phyloP scores from a whole-genome alignment of 2,888 invertebrate genomes.

The Latrodectus elegans region DNA sequence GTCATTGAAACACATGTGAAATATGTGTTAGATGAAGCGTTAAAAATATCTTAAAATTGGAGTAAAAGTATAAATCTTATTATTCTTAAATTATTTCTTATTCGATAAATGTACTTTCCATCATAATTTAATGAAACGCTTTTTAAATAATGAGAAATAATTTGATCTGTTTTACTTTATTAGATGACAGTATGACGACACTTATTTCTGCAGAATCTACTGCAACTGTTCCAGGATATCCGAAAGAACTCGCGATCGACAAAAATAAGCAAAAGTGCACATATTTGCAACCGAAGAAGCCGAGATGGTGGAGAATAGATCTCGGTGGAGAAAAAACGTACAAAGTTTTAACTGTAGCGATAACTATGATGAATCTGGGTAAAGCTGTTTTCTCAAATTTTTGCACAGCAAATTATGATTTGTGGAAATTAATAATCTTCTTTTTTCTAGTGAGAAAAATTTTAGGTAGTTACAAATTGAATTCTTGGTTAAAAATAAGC shows the following conservation, averaged over 20 bases:
- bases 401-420: no score
- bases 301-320: conserved; percentile 65
- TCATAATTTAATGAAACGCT: not conserved
- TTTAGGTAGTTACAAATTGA: no score
- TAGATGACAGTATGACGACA: conserved; percentile 68
- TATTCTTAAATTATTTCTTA: not conserved
- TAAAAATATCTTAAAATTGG: not conserved
- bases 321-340: conserved; percentile 30
- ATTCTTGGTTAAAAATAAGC: no score
- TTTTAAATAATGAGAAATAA: not conserved
- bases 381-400: not conserved
- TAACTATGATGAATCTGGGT: conserved; percentile 58
- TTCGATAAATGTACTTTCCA: not conserved
- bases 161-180: not conserved
- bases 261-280: conserved; percentile 58
- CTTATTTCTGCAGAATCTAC: conserved; percentile 56
- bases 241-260: conserved; percentile 59
- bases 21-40: no score
- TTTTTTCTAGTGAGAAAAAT: no score
- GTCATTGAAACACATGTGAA: no score
- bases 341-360: conserved; percentile 63
- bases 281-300: conserved; percentile 56
- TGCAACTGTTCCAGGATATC: conserved; percentile 54
- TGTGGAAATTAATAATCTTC: no score
- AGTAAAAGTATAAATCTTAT: not conserved